Base-by-base conservation (phyloP, 2,113 vertebrate species). In the Tragelaphus imberbis region DNA sequence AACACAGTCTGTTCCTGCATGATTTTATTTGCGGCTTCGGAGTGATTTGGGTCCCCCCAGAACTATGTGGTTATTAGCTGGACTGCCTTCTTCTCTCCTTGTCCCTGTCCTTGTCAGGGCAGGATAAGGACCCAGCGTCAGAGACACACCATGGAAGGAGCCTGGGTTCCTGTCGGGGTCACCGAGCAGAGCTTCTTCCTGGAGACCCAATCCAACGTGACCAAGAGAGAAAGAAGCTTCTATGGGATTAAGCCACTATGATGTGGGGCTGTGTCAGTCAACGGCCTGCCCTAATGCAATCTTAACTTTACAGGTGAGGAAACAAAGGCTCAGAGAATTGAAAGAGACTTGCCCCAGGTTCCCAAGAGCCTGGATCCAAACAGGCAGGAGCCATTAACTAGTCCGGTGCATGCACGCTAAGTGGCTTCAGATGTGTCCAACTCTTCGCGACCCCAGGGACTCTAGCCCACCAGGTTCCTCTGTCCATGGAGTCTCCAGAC, bases 211-310 rank as follows among this genome's bases (percentile, higher is more conserved):
- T 10, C 47, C 13, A 25, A 82, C 28, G 21, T 3, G 84, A 53
- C 36, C 27, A 17, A 79, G 79, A 58, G 61, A 84, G 84, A 91
- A 63, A 51, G 2, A 21, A 80, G 23, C n/a, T 53, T 47, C 61
- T 44, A 27, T 2, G 14, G n/a, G 44, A 63, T 27, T 1, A 49
- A 58, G 40, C 17, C 3, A 1, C 1, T 30, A 10, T 0, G 23
- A 9, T 15, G 44, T 12, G 2, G 88, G 86, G 40, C 6, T 82
- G 27, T 19, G 61, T 44, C 7, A 6, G n/a, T 17, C 15, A 19
- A 28, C 27, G 28, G 21, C 30, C 21, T 75, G 63, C 28, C 19
- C 28, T 8, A n/a, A 53, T 3, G 63, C 15, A 53, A 68, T 19
- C 59, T 49, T 68, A 15, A 51, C n/a, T 77, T 81, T 17, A 25